These are phyloP conservation scores for Ladona fulva DNA, from an alignment of 1,140 invertebrate species.

Conservation along the genomic window DNA sequence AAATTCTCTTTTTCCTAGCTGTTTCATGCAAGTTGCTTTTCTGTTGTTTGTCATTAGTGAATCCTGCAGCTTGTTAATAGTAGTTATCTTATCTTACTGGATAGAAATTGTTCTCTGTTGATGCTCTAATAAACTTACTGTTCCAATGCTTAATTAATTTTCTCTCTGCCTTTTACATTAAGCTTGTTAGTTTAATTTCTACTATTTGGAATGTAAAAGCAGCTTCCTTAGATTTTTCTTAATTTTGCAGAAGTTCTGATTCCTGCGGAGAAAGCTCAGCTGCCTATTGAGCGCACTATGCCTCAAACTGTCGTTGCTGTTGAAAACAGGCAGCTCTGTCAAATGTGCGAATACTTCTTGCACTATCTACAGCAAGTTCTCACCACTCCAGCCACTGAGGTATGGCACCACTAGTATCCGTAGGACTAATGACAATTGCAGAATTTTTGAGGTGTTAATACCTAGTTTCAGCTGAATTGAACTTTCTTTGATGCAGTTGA, in stretches of 20 bases:
- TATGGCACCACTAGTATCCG: conserved; percentile 29
- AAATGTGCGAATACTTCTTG: conserved; percentile 72
- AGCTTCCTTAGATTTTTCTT: too few species aligned
- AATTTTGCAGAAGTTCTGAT: background rate
- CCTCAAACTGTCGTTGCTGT: conserved; percentile 31
- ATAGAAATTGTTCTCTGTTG: too few species aligned
- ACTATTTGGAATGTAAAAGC: too few species aligned
- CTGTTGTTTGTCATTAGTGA: too few species aligned
- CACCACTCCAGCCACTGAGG: conserved; percentile 56
- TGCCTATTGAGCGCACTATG: conserved; percentile 58
- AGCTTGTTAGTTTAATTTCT: too few species aligned
- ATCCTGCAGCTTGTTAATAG: too few species aligned
- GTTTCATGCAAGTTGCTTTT: too few species aligned
- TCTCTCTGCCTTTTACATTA: too few species aligned
- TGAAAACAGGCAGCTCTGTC: conserved; percentile 49
- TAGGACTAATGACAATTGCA: background rate
- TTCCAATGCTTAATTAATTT: too few species aligned
- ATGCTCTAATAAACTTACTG: too few species aligned
- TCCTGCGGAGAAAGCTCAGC: background rate
- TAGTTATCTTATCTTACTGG: too few species aligned
- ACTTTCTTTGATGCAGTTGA: background rate
- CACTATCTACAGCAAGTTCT: conserved; percentile 67
- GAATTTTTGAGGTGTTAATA: background rate
- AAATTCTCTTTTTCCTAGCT: too few species aligned
- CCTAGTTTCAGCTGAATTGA: background rate